phyloP scores from a whole-genome alignment of 2,797 vertebrate species.

The Tragelaphus eurycerus region DNA sequence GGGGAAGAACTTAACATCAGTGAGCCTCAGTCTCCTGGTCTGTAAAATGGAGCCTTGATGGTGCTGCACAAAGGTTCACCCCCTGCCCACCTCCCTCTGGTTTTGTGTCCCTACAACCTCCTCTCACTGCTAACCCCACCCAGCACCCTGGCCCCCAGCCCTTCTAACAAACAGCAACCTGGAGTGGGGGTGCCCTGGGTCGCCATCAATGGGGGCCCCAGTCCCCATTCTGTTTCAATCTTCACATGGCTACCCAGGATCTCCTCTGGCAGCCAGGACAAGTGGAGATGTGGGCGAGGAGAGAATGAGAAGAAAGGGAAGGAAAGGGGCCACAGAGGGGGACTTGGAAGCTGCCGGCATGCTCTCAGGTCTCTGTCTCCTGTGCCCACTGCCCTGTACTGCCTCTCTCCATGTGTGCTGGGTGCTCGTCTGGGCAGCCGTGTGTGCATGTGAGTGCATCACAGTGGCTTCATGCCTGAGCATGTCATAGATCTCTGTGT shows the following conservation, averaged over 20 bases:
- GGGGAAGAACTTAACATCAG: neutral
- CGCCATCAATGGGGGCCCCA: neutral
- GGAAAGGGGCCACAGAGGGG: neutral
- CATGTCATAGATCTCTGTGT: neutral
- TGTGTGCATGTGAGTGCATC: fast-evolving
- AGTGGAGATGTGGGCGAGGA: neutral
- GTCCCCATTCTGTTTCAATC: neutral
- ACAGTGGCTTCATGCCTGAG: neutral
- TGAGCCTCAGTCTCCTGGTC: neutral
- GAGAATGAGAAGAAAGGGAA: neutral
- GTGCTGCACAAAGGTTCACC: neutral
- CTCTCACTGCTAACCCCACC: neutral
- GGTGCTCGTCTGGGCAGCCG: neutral
- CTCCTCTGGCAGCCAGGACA: neutral
- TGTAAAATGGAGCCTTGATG: neutral
- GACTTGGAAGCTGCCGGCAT: neutral
- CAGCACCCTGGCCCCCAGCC: neutral
- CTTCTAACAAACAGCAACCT: neutral
- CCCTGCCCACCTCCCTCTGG: neutral
- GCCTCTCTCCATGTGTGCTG: neutral
- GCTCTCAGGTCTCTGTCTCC: neutral
- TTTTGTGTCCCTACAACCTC: neutral
- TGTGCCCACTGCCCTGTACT: neutral
- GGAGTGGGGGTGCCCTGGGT: neutral
- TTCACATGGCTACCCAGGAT: neutral